Conservation (phyloP, 2,797 vertebrate species). For the Bufotes viridis region DNA sequence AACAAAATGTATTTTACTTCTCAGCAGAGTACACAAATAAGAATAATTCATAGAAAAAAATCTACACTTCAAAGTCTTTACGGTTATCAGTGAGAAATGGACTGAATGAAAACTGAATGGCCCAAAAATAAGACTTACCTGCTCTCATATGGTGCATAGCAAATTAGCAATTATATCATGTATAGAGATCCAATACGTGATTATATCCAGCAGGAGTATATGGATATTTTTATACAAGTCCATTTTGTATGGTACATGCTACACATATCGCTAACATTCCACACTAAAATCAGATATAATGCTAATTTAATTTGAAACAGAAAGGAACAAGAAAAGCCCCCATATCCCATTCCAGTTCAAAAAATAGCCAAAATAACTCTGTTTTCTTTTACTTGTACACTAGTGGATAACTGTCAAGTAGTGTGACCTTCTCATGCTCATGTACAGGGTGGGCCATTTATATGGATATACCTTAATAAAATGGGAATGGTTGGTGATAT, state of each 20-base stretch:
- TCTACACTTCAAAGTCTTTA: constrained; percentile 20
- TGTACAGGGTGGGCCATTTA: too few species aligned
- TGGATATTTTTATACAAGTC: background rate
- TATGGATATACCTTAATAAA: too few species aligned
- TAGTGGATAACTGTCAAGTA: too few species aligned
- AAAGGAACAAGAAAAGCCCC: too few species aligned
- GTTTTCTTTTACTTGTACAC: too few species aligned
- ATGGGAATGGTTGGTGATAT: too few species aligned
- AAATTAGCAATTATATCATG: background rate
- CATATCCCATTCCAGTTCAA: too few species aligned
- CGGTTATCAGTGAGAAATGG: constrained; percentile 10
- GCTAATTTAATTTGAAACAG: too few species aligned
- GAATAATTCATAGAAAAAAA: constrained; percentile 27
- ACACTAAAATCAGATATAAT: background rate
- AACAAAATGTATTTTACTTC: constrained; percentile 5
- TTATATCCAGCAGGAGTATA: background rate
- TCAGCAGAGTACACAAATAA: constrained; percentile 13
- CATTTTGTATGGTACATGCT: background rate
- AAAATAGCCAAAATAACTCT: too few species aligned
- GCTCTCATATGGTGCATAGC: background rate
- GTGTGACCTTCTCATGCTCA: too few species aligned
- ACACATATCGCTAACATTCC: background rate
- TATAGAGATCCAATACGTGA: background rate
- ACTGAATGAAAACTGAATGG: constrained; percentile 9
- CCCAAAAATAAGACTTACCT: constrained; percentile 16